Conservation (phyloP, 2,797 vertebrate genomes). For the Scyliorhinus canicula region DNA sequence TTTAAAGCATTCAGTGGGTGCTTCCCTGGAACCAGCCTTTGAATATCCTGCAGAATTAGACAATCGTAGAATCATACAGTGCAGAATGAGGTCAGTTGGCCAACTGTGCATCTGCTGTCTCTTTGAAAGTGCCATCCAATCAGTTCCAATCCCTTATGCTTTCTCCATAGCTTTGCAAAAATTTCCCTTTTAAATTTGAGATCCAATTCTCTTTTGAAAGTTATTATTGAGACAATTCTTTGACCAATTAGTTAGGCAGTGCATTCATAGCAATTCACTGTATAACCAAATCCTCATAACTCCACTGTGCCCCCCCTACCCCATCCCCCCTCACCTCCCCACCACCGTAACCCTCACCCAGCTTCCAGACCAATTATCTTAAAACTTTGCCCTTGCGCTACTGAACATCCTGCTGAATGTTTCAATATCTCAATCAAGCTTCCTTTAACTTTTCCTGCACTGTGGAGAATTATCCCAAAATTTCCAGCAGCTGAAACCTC, state of each 20-base stretch:
- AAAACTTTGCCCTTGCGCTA: neutral
- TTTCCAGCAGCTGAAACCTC: neutral
- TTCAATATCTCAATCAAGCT: neutral
- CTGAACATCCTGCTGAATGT: neutral
- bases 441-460: no score
- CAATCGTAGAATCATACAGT: no score
- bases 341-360: no score
- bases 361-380: neutral
- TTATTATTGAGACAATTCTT: no score
- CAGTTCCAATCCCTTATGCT: neutral
- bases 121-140: neutral
- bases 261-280: neutral
- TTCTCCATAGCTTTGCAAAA: no score
- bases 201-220: neutral
- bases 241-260: neutral
- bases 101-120: no score
- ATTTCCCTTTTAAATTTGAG: neutral
- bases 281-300: neutral
- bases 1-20: neutral
- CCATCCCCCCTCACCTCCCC: neutral
- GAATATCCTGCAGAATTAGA: no score
- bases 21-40: no score
- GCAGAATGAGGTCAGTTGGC: no score
- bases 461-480: neutral
- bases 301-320: neutral